Percentiles rank a stretch among this genome's conserved stretches.
phyloP scores from a whole-genome alignment of 2,888 invertebrate species.

The Drosophila anomalata region DNA sequence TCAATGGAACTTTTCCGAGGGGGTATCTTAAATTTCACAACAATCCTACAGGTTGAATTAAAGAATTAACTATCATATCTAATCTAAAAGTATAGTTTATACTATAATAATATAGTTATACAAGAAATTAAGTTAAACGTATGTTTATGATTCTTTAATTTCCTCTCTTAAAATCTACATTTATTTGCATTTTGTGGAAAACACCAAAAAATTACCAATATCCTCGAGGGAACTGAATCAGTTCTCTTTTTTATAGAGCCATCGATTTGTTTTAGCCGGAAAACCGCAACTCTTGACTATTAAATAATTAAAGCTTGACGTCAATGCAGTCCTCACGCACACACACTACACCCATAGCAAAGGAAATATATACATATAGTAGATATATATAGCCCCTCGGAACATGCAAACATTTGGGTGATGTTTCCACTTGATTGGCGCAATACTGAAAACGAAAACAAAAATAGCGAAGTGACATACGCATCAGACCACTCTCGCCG shows the following conservation, averaged over 20 bases:
- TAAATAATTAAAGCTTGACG: conserved; percentile 65
- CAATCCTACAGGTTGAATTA: neutral
- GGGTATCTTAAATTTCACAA: conserved; percentile 58
- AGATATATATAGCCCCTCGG: conserved; percentile 20
- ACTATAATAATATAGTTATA: no score
- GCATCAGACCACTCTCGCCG: conserved; percentile 10
- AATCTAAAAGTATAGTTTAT: no score
- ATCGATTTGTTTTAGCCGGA: conserved; percentile 28
- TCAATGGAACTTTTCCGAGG: conserved; percentile 7
- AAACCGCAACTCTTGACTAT: conserved; percentile 22
- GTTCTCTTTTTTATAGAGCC: conserved; percentile 15
- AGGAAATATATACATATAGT: neutral
- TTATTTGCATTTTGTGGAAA: neutral
- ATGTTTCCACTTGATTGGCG: conserved; percentile 37
- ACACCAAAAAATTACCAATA: neutral
- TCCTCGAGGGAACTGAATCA: conserved; percentile 9
- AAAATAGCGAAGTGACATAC: conserved; percentile 39
- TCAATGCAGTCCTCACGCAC: conserved; percentile 49
- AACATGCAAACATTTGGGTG: conserved; percentile 35
- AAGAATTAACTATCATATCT: no score
- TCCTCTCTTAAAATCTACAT: neutral
- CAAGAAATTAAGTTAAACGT: no score
- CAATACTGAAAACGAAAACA: conserved; percentile 11
- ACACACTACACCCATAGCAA: neutral
- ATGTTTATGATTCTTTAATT: no score